Evolutionary conservation across 2,888 invertebrate species (phyloP).

Genomic region (Dicyrtomina minuta): DNA sequence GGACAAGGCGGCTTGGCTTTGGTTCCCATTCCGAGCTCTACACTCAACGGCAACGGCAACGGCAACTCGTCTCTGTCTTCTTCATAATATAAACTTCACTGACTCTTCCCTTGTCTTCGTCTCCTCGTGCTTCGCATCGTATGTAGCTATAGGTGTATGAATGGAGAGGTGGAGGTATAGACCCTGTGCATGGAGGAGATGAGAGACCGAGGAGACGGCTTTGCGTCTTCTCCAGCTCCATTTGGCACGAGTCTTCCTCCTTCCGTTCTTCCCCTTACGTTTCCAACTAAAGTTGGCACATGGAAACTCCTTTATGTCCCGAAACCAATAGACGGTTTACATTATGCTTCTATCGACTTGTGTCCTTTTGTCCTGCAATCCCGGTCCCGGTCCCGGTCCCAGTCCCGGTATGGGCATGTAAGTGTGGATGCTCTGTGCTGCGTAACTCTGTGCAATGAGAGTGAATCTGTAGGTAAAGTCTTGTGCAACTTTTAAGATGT

Average conservation of each 20-base stretch:
- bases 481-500: too few relatives aligned
- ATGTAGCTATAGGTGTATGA: too few relatives aligned
- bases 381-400: background rate
- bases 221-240: conserved; percentile 31
- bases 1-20: conserved; percentile 29
- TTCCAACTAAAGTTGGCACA: conserved; percentile 26
- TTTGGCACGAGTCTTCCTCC: conserved; percentile 31
- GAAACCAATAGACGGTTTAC: conserved; percentile 1
- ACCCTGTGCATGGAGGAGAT: conserved; percentile 7
- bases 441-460: too few relatives aligned
- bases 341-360: conserved; percentile 2
- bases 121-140: conserved; percentile 6
- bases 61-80: background rate
- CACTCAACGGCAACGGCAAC: background rate
- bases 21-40: too few relatives aligned
- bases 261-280: conserved; percentile 19
- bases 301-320: conserved; percentile 8
- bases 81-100: background rate
- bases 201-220: conserved; percentile 20
- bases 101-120: background rate
- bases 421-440: too few relatives aligned
- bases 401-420: too few relatives aligned
- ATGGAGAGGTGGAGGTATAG: too few relatives aligned
- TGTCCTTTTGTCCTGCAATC: background rate
- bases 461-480: too few relatives aligned